Conservation (phyloP, 2,888 invertebrate genomes). For the Morpho deidamia region DNA sequence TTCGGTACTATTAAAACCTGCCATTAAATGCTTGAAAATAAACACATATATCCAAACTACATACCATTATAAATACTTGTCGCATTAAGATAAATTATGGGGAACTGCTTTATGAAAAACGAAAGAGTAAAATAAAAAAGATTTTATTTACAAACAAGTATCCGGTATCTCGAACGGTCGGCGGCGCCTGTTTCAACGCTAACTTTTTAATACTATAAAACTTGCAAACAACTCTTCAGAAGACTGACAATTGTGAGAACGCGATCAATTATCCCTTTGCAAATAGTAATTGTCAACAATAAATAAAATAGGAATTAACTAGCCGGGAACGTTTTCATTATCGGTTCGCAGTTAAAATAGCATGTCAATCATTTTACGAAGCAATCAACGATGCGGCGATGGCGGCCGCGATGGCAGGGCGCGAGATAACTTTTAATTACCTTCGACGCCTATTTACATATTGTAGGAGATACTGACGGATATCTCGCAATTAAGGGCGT, state of each 20-base stretch:
- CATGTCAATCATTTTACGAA: constrained; percentile 73
- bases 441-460: constrained; percentile 74
- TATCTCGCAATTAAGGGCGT: constrained; percentile 74
- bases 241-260: constrained; percentile 75
- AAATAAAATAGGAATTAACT: constrained; percentile 66
- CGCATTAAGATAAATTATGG: constrained; percentile 61
- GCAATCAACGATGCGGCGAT: constrained; percentile 55
- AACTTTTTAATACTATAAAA: constrained; percentile 56
- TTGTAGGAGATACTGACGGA: constrained; percentile 66
- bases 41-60: constrained; percentile 39
- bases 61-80: constrained; percentile 61
- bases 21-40: constrained; percentile 40
- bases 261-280: constrained; percentile 71
- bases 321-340: constrained; percentile 67
- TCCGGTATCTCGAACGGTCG: constrained; percentile 40
- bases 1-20: constrained; percentile 14
- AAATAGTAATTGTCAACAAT: constrained; percentile 74
- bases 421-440: constrained; percentile 75
- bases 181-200: constrained; percentile 47
- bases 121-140: constrained; percentile 40
- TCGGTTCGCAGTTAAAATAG: constrained; percentile 65
- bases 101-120: constrained; percentile 42
- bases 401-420: constrained; percentile 50
- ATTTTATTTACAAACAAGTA: constrained; percentile 41
- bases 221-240: constrained; percentile 62